phyloP scores from a whole-genome alignment of 2,888 invertebrate species.

The Heterodera filipjevi region DNA sequence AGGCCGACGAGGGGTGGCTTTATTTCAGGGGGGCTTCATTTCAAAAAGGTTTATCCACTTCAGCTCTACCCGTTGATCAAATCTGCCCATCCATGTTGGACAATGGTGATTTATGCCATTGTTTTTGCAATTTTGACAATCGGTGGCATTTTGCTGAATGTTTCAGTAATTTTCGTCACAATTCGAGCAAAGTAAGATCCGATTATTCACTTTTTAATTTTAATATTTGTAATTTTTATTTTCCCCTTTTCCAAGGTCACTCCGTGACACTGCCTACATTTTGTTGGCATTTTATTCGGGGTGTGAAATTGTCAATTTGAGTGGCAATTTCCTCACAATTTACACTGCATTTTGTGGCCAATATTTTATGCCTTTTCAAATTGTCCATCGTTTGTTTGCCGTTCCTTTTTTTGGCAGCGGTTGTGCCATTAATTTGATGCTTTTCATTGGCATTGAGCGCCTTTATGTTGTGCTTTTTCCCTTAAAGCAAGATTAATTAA shows the following conservation, averaged over 20 bases:
- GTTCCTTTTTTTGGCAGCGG: background rate
- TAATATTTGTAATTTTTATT: background rate
- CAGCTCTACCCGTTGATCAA: background rate
- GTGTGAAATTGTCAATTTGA: background rate
- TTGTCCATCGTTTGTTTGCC: background rate
- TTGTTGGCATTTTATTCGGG: background rate
- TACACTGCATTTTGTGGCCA: conserved; percentile 1
- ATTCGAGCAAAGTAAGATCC: background rate
- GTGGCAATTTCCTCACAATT: background rate
- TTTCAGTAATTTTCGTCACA: background rate
- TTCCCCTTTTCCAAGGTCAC: background rate
- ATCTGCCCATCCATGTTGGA: background rate
- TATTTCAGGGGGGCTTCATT: no score
- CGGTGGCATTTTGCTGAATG: background rate
- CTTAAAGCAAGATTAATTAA: background rate
- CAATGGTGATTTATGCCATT: background rate
- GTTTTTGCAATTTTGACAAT: background rate
- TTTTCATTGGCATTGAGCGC: background rate
- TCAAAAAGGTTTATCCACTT: no score
- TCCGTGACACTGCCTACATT: background rate
- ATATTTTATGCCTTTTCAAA: background rate
- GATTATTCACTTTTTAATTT: background rate
- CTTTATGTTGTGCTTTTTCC: background rate
- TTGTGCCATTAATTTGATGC: background rate
- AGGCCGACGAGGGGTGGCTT: no score